A percentile compares a stretch with the other conserved stretches of the same genome.
These are phyloP conservation scores for Carettochelys insculpta DNA, from an alignment of 2,113 vertebrate species.

Conservation along the genomic window DNA sequence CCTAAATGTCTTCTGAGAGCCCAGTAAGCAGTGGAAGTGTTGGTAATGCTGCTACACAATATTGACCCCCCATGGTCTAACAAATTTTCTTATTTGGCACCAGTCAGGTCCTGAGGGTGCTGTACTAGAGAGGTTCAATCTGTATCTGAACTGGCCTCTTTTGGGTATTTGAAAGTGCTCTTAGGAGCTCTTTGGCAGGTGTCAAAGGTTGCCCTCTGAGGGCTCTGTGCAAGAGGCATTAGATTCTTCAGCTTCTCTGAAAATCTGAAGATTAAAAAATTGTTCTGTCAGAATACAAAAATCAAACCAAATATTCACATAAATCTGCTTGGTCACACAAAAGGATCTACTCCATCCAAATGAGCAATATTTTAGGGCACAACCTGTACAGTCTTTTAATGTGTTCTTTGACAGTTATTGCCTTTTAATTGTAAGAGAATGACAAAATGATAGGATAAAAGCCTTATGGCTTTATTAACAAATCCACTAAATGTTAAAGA, in stretches of 20 bases:
- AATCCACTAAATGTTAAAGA: conserved; percentile 34
- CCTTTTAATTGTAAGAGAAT: conserved; percentile 54
- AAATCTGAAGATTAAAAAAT: neutral
- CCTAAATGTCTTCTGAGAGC: no score
- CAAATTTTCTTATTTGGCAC: no score
- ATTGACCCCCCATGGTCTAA: no score
- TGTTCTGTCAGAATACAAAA: conserved; percentile 48
- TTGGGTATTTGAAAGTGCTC: neutral
- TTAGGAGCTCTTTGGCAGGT: neutral
- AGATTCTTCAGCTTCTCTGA: neutral
- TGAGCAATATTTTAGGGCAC: conserved; percentile 48
- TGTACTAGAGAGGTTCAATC: no score
- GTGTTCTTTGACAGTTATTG: conserved; percentile 59
- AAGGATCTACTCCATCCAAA: conserved; percentile 59
- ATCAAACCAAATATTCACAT: conserved; percentile 33
- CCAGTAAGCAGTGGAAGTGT: no score
- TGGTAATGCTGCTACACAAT: no score
- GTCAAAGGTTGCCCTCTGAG: neutral
- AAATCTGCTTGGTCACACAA: conserved; percentile 20
- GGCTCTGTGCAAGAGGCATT: neutral
- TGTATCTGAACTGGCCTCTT: neutral
- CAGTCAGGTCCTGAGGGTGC: no score
- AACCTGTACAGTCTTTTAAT: conserved; percentile 53
- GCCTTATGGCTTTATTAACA: conserved; percentile 37
- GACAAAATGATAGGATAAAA: conserved; percentile 47